phyloP scores from a whole-genome alignment of 2,113 vertebrate species.

The Chitala chitala region DNA sequence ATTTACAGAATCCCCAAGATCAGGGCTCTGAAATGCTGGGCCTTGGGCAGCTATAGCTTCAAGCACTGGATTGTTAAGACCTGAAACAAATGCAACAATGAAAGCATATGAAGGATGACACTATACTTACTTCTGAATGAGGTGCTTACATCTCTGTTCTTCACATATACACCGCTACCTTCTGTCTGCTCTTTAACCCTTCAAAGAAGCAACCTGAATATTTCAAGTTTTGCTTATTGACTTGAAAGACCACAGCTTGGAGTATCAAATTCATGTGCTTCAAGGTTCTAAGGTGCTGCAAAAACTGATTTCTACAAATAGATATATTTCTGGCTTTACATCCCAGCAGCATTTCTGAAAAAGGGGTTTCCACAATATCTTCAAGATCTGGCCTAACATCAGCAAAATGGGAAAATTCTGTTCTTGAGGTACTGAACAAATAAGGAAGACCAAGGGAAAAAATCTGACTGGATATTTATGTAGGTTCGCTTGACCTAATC shows the following conservation, averaged over 20 bases:
- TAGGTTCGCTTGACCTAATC: neutral
- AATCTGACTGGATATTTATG: neutral
- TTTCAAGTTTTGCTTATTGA: too few species aligned
- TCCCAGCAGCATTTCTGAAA: too few species aligned
- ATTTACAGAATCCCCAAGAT: conserved; percentile 27
- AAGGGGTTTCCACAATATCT: conserved; percentile 46
- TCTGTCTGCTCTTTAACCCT: neutral
- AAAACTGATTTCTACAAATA: too few species aligned
- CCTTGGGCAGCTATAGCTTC: neutral
- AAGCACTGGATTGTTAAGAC: conserved; percentile 19
- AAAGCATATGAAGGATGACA: neutral
- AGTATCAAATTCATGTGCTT: too few species aligned
- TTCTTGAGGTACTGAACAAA: conserved; percentile 31
- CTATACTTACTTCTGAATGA: neutral
- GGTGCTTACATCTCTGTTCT: neutral
- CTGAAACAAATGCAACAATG: neutral
- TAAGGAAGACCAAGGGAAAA: neutral
- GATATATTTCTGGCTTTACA: too few species aligned
- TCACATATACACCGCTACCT: neutral
- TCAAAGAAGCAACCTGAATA: neutral
- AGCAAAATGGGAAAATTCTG: conserved; percentile 34
- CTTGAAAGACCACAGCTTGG: too few species aligned
- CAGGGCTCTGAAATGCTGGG: neutral
- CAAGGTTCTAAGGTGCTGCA: too few species aligned
- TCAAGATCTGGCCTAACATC: conserved; percentile 28